phyloP scores from a whole-genome alignment of 2,888 invertebrate genomes.

The Lasioglossum oenotherae region DNA sequence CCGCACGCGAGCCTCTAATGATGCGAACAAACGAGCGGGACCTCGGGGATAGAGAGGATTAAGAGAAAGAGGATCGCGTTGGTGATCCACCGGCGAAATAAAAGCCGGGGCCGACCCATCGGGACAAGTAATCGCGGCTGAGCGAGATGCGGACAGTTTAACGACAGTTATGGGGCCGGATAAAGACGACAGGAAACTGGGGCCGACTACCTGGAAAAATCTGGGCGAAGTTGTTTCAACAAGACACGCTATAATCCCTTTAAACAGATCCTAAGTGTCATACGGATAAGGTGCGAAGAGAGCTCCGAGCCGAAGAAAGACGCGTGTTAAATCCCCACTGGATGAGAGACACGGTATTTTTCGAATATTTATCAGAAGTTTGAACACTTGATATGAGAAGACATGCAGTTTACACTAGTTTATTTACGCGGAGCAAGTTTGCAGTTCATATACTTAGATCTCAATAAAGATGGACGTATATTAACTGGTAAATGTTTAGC shows the following conservation, averaged over 20 bases:
- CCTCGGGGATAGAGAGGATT: conserved; percentile 57
- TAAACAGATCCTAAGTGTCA: conserved; percentile 10
- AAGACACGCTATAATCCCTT: conserved; percentile 11
- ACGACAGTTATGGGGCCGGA: conserved; percentile 31
- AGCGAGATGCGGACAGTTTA: conserved; percentile 40
- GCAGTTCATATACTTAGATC: neutral
- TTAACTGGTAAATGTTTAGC: neutral
- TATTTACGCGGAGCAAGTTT: neutral
- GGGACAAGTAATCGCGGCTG: conserved; percentile 60
- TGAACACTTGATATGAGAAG: neutral
- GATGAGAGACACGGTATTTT: neutral
- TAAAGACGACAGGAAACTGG: conserved; percentile 45
- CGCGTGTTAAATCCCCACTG: neutral
- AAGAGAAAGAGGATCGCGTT: conserved; percentile 43
- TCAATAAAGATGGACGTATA: neutral
- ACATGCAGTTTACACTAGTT: neutral
- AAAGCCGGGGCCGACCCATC: conserved; percentile 26
- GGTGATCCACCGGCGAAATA: conserved; percentile 62
- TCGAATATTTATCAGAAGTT: neutral
- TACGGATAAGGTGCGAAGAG: neutral
- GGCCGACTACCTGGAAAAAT: conserved; percentile 17
- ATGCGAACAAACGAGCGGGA: conserved; percentile 79
- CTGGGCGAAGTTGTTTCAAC: neutral
- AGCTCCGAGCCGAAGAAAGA: neutral
- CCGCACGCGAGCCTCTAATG: conserved; percentile 81